These are phyloP conservation scores for Aporrectodea caliginosa DNA, from an alignment of 1,140 invertebrate species.

Conservation along the genomic window DNA sequence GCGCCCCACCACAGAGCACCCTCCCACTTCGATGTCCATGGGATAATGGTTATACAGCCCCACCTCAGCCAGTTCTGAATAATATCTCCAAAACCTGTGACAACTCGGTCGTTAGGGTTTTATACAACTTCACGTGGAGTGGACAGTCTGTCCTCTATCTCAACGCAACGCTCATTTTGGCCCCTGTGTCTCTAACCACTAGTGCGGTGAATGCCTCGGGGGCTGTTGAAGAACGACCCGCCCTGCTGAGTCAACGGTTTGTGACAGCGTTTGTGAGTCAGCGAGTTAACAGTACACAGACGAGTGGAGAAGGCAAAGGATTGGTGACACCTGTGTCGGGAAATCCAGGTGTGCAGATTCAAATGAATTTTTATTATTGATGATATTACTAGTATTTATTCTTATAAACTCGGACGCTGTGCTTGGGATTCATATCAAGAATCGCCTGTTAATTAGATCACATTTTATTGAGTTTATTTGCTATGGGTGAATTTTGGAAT, in stretches of 20 bases:
- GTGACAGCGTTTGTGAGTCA: neutral
- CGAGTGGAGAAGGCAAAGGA: neutral
- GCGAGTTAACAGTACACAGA: neutral
- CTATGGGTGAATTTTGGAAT: too few species aligned
- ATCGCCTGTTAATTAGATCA: too few species aligned
- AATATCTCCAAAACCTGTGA: neutral
- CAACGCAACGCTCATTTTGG: constrained; percentile 14
- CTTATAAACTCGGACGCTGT: too few species aligned
- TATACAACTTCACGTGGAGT: constrained; percentile 10
- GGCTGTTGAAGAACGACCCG: neutral
- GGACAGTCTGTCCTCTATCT: constrained; percentile 10
- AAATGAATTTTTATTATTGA: too few species aligned
- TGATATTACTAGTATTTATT: too few species aligned
- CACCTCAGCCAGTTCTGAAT: neutral
- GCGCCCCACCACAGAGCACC: neutral
- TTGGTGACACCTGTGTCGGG: neutral
- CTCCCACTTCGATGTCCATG: constrained; percentile 12
- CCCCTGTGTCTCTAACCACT: neutral
- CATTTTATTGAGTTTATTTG: too few species aligned
- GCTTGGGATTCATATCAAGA: too few species aligned
- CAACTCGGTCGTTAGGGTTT: constrained; percentile 3
- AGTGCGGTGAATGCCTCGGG: too few species aligned
- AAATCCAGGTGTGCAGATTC: neutral
- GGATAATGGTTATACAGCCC: constrained; percentile 6
- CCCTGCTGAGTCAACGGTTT: neutral